These are phyloP conservation scores for Promerops cafer DNA, from an alignment of 2,113 vertebrate species.

Conservation along the genomic window DNA sequence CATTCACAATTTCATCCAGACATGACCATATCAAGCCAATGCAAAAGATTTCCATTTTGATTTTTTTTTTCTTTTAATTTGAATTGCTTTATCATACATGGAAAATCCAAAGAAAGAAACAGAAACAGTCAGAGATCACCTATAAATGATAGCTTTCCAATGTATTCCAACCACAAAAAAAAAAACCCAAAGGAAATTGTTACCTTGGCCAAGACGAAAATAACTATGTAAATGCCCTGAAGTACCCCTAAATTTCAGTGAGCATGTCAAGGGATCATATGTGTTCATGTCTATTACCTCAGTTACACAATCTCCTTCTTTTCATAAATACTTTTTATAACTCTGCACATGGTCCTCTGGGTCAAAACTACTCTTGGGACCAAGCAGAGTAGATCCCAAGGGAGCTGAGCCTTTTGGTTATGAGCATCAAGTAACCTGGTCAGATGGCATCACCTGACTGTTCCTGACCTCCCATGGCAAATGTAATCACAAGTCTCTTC, in stretches of 20 bases:
- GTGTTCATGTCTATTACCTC: background rate
- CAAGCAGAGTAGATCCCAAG: background rate
- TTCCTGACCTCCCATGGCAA: background rate
- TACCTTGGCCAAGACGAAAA: background rate
- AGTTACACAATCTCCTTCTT: background rate
- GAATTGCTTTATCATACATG: background rate
- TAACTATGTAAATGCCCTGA: background rate
- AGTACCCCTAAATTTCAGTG: background rate
- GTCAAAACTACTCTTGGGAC: background rate
- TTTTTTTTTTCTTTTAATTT: background rate
- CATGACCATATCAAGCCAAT: background rate
- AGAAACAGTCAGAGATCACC: background rate
- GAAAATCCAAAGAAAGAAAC: background rate
- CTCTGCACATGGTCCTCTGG: background rate
- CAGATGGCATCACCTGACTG: background rate
- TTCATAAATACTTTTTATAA: background rate
- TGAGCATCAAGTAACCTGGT: background rate
- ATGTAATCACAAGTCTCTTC: background rate
- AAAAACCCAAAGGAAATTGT: background rate
- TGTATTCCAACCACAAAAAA: background rate
- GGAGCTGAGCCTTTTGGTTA: background rate
- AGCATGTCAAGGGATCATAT: background rate
- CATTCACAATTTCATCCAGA: background rate
- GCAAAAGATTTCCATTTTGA: background rate
- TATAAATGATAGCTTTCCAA: background rate